phyloP scores from a whole-genome alignment of 2,113 vertebrate genomes.

The Prionailurus bengalensis region DNA sequence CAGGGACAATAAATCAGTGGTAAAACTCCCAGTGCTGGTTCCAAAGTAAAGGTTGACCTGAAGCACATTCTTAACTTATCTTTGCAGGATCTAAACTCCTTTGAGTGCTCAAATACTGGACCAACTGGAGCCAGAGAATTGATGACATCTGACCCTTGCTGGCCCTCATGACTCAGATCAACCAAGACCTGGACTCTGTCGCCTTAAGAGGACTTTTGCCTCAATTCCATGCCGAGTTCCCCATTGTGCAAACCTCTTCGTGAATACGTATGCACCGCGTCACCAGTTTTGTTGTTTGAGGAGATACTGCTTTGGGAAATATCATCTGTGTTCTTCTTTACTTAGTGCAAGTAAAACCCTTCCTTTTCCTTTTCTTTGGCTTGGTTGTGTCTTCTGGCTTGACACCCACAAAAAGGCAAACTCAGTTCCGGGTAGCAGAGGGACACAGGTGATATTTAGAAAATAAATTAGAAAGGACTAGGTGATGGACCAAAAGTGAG shows the following conservation, averaged over 20 bases:
- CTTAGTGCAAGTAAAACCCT: background rate
- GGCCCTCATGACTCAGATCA: background rate
- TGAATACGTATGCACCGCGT: background rate
- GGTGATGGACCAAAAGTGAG: background rate
- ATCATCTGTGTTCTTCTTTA: background rate
- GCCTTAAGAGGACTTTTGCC: background rate
- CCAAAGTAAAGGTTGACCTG: background rate
- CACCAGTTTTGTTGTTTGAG: background rate
- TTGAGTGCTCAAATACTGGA: background rate
- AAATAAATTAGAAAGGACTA: background rate
- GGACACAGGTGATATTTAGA: background rate
- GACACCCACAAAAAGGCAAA: background rate
- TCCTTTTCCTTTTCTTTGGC: background rate
- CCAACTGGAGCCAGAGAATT: background rate
- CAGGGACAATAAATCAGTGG: background rate
- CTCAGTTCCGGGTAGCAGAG: background rate
- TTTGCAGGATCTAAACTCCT: background rate
- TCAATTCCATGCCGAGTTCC: background rate
- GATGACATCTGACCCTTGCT: background rate
- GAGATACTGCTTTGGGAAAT: background rate
- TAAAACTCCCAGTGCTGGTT: background rate
- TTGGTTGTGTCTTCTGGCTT: background rate
- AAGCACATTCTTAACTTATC: background rate
- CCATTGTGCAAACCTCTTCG: background rate
- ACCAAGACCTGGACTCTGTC: background rate